A percentile compares a stretch with the other conserved stretches of the same genome.
phyloP scores from a whole-genome alignment of 2,888 invertebrate species.

The Ophion costatus region DNA sequence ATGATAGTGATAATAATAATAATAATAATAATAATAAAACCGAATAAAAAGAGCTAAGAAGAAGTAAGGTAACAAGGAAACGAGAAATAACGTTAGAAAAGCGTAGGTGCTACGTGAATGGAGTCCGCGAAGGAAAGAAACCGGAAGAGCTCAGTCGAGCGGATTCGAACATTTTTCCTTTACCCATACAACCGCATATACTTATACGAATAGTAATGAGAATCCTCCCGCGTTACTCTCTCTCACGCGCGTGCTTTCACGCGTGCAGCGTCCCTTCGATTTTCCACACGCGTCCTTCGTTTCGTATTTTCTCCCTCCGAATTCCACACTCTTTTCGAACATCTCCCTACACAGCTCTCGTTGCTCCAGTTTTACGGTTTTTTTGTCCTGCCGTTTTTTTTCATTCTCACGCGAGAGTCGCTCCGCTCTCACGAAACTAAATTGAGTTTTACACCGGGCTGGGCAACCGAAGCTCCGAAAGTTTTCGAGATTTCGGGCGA shows the following conservation, averaged over 20 bases:
- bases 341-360: constrained; percentile 8
- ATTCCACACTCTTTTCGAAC: constrained; percentile 36
- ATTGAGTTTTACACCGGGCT: constrained; percentile 52
- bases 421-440: constrained; percentile 52
- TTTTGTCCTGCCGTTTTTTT: constrained; percentile 32
- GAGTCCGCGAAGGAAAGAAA: constrained; percentile 30
- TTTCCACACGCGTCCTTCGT: constrained; percentile 4
- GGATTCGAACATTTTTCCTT: constrained; percentile 75
- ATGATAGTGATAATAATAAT: not conserved
- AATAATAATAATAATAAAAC: constrained; percentile 6
- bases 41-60: constrained; percentile 30
- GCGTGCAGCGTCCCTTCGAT: not conserved
- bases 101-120: constrained; percentile 43
- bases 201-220: constrained; percentile 72
- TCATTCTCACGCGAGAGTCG: constrained; percentile 37
- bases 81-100: constrained; percentile 43
- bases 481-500: constrained; percentile 63
- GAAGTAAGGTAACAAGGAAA: constrained; percentile 11
- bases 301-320: constrained; percentile 13
- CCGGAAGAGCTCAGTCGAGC: constrained; percentile 67
- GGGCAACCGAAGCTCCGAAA: constrained; percentile 62
- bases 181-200: constrained; percentile 59
- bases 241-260: not conserved
- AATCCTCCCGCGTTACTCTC: constrained; percentile 42
- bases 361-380: constrained; percentile 48